These are phyloP conservation scores for Cyphomyrus discorhynchus DNA, from an alignment of 2,113 vertebrate genomes.

Conservation along the genomic window DNA sequence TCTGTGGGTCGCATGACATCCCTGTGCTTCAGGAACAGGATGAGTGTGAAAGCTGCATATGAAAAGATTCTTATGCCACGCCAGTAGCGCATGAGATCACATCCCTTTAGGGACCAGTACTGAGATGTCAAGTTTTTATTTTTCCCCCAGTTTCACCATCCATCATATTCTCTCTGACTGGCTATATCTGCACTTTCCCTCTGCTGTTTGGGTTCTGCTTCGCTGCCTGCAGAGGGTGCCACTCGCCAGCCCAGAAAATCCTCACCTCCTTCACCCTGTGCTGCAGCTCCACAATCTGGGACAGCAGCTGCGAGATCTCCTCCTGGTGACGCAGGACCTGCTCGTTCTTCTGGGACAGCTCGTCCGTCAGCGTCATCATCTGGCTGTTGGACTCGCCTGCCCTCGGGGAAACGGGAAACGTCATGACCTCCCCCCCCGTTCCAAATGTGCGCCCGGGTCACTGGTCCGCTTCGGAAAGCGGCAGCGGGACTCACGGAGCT, in stretches of 20 bases:
- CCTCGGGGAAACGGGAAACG: neutral
- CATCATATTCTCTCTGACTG: neutral
- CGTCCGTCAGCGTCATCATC: slow-evolving; percentile 80
- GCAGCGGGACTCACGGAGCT: slow-evolving; percentile 76
- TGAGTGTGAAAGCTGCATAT: neutral
- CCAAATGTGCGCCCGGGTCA: neutral
- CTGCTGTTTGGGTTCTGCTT: neutral
- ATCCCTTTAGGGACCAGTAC: neutral
- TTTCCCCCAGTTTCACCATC: neutral
- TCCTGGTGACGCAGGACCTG: slow-evolving; percentile 85
- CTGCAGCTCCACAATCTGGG: slow-evolving; percentile 90
- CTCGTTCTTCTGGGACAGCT: slow-evolving; percentile 82
- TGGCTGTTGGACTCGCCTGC: slow-evolving; percentile 90
- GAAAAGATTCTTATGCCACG: neutral
- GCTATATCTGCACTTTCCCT: neutral
- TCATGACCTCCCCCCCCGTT: neutral
- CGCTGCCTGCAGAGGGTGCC: neutral
- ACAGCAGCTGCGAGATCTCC: slow-evolving; percentile 85
- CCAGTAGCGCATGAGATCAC: neutral
- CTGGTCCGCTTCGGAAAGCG: neutral
- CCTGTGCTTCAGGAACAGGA: neutral
- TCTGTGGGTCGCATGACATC: neutral
- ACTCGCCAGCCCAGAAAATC: neutral
- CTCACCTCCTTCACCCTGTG: slow-evolving; percentile 82
- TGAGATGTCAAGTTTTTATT: neutral